These are phyloP conservation scores for Zaprionus ornatus DNA, from an alignment of 1,140 invertebrate genomes.

Conservation along the genomic window DNA sequence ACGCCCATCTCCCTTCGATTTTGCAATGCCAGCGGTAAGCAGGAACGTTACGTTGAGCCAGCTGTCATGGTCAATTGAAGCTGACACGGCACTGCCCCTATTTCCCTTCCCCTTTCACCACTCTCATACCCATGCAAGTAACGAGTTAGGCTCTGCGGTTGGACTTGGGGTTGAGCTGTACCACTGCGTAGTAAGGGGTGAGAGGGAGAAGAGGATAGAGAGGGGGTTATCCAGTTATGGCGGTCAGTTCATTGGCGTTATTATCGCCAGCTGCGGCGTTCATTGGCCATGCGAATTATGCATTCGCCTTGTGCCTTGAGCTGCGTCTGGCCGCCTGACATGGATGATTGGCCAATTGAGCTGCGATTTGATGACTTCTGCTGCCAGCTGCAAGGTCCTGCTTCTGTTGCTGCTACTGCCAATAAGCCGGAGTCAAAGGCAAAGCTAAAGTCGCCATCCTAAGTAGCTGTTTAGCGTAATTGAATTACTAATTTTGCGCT, in stretches of 20 bases:
- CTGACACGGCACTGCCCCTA: slow-evolving; percentile 3
- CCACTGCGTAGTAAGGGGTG: slow-evolving; percentile 1
- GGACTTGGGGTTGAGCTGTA: background rate
- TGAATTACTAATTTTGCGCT: slow-evolving; percentile 71
- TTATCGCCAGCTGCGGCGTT: slow-evolving; percentile 54
- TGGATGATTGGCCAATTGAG: slow-evolving; percentile 63
- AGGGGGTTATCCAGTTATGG: slow-evolving; percentile 26
- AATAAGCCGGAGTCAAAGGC: slow-evolving; percentile 28
- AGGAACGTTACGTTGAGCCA: slow-evolving; percentile 38
- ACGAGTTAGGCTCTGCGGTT: background rate
- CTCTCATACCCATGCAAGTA: background rate
- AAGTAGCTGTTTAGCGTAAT: slow-evolving; percentile 66
- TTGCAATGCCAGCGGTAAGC: slow-evolving; percentile 42
- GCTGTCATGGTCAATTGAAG: slow-evolving; percentile 32
- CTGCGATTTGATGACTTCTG: slow-evolving; percentile 50
- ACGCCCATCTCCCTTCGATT: background rate
- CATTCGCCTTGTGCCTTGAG: slow-evolving; percentile 60
- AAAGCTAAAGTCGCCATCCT: slow-evolving; percentile 9
- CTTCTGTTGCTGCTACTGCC: slow-evolving; percentile 1
- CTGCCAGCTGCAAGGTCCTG: slow-evolving; percentile 1
- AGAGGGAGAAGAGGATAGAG: background rate
- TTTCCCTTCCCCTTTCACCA: background rate
- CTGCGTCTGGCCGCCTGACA: slow-evolving; percentile 20
- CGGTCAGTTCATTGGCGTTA: slow-evolving; percentile 53
- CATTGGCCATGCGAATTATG: slow-evolving; percentile 68